Evolutionary conservation across 2,888 invertebrate genomes (phyloP), one percentile per base, ranked within the genome.

Genomic region (Nemotelus pantherinus): DNA sequence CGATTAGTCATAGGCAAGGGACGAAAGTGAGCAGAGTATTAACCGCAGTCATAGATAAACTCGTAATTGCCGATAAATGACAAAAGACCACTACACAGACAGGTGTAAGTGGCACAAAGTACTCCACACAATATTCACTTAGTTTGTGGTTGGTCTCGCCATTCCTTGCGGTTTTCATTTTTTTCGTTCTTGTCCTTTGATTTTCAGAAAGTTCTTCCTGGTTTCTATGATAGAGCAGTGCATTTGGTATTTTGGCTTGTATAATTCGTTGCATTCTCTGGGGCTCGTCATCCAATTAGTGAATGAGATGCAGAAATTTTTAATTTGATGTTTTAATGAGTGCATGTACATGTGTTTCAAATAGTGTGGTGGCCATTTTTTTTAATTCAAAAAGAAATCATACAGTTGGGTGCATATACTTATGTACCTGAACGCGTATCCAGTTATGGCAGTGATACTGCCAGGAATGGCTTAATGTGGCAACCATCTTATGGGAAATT

Each of bases 61-160:
- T 63, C 60, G 63, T 74, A 74, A 74, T 74, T 74, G 74, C 74
- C 63, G 74, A 74, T 74, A 60, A 74, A 74, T 63, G 74, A 74
- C 74, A 74, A 74, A 74, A 63, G 74, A 63, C 48, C 60, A 9
- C 5, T 6, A 3, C 45, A 39, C 44, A 72, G 72, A 72, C 72
- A 74, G 74, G 74, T 74, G 74, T 74, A 74, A 74, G 74, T 74
- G 74, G 58, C 74, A 74, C 60, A 43, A 74, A 63, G 74, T 74
- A 63, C 25, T 25, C 25, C 25, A 25, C 63, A 60, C 63, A 60
- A 60, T 74, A 74, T 74, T 50, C 74, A 60, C 74, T 74, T 74
- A 60, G 25, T 43, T 60, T 74, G 74, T 63, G 74, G 74, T 74
- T 74, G 58, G 58, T 72, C 25, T 25, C 25, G 25, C 1, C 25